Conservation (phyloP, 2,888 invertebrate genomes). For the Campaea margaritaria region DNA sequence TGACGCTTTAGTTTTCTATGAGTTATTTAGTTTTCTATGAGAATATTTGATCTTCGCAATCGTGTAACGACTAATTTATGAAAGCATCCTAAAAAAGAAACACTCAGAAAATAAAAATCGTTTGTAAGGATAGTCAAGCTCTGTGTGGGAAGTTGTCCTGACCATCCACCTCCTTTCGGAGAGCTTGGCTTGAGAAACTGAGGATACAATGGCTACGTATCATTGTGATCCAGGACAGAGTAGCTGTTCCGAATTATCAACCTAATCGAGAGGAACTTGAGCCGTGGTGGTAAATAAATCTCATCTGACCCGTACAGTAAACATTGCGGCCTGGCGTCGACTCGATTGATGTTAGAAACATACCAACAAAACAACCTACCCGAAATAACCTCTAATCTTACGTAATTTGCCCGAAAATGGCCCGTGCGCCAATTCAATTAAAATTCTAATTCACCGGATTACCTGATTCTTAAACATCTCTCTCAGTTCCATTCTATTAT, state of each 20-base stretch:
- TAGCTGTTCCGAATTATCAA: slow-evolving; percentile 57
- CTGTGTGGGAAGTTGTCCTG: no score
- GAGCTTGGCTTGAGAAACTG: no score
- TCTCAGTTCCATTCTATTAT: slow-evolving; percentile 4
- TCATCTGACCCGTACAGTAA: slow-evolving; percentile 69
- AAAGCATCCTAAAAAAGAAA: no score
- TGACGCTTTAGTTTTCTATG: no score
- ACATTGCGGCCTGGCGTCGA: slow-evolving; percentile 64
- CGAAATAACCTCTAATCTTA: slow-evolving; percentile 61
- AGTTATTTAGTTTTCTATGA: no score
- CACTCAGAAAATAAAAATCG: no score
- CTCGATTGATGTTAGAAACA: slow-evolving; percentile 67
- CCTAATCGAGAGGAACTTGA: slow-evolving; percentile 65
- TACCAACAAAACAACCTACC: slow-evolving; percentile 53
- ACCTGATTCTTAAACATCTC: slow-evolving; percentile 48
- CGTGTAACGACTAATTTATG: no score
- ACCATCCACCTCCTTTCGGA: no score
- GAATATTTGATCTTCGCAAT: no score
- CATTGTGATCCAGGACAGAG: no score
- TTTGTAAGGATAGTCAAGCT: no score
- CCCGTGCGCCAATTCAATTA: slow-evolving; percentile 55
- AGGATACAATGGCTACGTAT: no score
- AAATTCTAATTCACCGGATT: slow-evolving; percentile 53
- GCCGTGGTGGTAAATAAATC: slow-evolving; percentile 70
- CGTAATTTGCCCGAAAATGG: slow-evolving; percentile 60